These are phyloP conservation scores for Crematogaster levior DNA, from an alignment of 2,888 invertebrate species.

Conservation along the genomic window DNA sequence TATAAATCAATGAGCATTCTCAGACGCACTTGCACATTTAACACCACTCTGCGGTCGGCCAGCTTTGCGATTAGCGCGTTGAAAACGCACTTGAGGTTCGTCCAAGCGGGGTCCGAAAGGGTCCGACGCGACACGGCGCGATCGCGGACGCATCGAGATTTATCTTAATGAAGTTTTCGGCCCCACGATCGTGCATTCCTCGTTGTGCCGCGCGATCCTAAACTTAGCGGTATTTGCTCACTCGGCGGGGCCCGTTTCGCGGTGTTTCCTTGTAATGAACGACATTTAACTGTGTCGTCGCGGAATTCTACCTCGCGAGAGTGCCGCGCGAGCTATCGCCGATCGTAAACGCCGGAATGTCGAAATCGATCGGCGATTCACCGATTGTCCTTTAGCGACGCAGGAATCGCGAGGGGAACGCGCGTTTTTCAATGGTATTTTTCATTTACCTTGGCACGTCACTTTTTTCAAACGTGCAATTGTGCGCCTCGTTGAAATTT, in stretches of 20 bases:
- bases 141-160: conserved; percentile 34
- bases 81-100: conserved; percentile 30
- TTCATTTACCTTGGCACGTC: conserved; percentile 1
- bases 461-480: conserved; percentile 13
- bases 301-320: conserved; percentile 26
- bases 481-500: conserved; percentile 28
- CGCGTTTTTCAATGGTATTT: conserved; percentile 5
- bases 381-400: conserved; percentile 15
- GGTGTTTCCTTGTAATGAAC: conserved; percentile 21
- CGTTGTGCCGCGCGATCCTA: conserved; percentile 13
- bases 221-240: conserved; percentile 26
- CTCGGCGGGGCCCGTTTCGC: not conserved
- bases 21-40: conserved; percentile 60
- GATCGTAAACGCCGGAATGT: conserved; percentile 46
- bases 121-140: not conserved
- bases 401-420: not conserved
- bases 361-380: conserved; percentile 31
- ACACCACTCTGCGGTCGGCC: conserved; percentile 62
- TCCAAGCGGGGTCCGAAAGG: not conserved
- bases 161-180: conserved; percentile 58
- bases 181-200: conserved; percentile 33
- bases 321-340: conserved; percentile 25
- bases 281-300: conserved; percentile 36
- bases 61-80: conserved; percentile 24
- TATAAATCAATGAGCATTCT: conserved; percentile 65